Conservation (phyloP, 2,888 invertebrate genomes). For the Temnothorax rugatulus region DNA sequence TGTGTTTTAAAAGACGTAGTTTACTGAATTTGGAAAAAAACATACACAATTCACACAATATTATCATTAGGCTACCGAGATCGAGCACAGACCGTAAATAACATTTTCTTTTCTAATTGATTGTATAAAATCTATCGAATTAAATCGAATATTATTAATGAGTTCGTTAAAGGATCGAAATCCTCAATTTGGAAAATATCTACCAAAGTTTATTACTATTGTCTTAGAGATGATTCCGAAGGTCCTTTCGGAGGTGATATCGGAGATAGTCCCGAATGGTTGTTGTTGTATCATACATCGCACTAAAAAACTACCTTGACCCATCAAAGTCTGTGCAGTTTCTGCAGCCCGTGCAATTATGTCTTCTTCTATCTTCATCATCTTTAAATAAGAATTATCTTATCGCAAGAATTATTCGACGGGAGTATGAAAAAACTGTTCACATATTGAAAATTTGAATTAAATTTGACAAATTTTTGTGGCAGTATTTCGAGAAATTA, state of each 20-base stretch:
- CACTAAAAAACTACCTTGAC: neutral
- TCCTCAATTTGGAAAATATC: neutral
- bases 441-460: neutral
- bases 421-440: neutral
- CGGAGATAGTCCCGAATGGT: neutral
- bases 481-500: neutral
- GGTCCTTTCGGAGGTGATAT: neutral
- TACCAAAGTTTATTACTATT: neutral
- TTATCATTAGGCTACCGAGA: too few relatives aligned
- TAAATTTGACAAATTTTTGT: neutral
- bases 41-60: too few relatives aligned
- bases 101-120: too few relatives aligned
- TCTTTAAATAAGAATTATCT: slow-evolving; percentile 13
- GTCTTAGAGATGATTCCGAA: neutral
- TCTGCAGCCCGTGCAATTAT: too few relatives aligned
- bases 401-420: neutral
- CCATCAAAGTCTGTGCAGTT: neutral
- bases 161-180: neutral
- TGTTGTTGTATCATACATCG: neutral
- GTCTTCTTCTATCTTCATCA: neutral
- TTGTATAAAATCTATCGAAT: neutral
- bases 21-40: too few relatives aligned
- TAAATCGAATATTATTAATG: neutral
- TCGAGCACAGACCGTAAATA: too few relatives aligned
- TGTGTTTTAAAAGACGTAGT: too few relatives aligned